phyloP scores from a whole-genome alignment of 1,140 invertebrate genomes.

The Heliconius congener region DNA sequence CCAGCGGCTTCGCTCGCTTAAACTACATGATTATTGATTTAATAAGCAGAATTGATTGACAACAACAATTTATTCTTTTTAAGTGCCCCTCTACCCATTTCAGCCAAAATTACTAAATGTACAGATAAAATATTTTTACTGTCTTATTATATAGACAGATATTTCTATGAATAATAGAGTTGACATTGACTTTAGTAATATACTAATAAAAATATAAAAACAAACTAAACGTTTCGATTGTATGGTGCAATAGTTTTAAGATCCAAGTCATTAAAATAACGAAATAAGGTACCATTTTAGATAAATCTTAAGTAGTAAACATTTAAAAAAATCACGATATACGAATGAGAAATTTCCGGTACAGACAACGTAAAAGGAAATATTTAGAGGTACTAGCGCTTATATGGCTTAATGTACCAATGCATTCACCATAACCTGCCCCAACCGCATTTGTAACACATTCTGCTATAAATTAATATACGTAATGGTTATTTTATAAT shows the following conservation, averaged over 20 bases:
- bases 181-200: not conserved
- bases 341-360: constrained; percentile 26
- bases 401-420: constrained; percentile 34
- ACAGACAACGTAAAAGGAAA: constrained; percentile 10
- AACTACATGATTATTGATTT: no score
- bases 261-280: not conserved
- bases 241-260: not conserved
- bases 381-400: constrained; percentile 17
- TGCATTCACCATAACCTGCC: constrained; percentile 22
- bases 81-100: no score
- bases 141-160: no score
- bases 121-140: no score
- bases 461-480: constrained; percentile 9
- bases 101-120: no score
- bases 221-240: not conserved
- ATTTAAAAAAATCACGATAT: constrained; percentile 3
- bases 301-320: not conserved
- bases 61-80: no score
- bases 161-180: no score
- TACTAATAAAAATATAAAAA: not conserved
- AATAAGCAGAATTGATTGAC: no score
- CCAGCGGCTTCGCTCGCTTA: no score
- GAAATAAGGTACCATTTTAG: not conserved
- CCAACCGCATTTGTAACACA: not conserved
- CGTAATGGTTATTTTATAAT: not conserved